Evolutionary conservation across 2,113 vertebrate genomes (phyloP).

Genomic region (Tamias sibiricus): DNA sequence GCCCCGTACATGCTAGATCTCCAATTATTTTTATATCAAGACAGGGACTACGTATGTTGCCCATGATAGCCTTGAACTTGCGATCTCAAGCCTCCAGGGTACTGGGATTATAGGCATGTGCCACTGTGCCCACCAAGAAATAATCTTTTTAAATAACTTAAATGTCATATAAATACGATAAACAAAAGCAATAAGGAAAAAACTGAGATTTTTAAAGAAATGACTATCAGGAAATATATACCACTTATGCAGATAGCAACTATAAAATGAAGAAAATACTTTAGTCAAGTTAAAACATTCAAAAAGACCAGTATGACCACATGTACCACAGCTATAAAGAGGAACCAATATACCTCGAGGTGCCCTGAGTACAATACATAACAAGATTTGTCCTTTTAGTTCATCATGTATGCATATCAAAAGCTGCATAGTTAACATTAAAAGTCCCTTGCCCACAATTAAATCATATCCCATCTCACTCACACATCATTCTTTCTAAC

Average conservation of each 20-base stretch:
- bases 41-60: too few relatives aligned
- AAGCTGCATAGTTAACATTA: slow-evolving; percentile 35
- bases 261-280: neutral
- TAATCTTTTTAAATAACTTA: neutral
- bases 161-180: neutral
- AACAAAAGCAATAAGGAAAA: neutral
- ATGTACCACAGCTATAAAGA: neutral
- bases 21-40: too few relatives aligned
- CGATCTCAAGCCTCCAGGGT: neutral
- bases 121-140: neutral
- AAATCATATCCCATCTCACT: neutral
- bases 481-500: slow-evolving; percentile 3
- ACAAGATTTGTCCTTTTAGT: neutral
- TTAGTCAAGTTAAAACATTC: neutral
- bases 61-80: neutral
- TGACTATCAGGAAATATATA: neutral
- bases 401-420: neutral
- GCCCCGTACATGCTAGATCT: too few relatives aligned
- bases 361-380: neutral
- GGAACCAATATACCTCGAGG: neutral
- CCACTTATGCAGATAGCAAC: neutral
- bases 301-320: neutral
- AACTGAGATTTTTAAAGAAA: neutral
- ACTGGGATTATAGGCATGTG: neutral
- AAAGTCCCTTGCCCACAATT: neutral